Evolutionary conservation across 2,888 invertebrate species (phyloP).

Genomic region (Trachelus iudaicus): DNA sequence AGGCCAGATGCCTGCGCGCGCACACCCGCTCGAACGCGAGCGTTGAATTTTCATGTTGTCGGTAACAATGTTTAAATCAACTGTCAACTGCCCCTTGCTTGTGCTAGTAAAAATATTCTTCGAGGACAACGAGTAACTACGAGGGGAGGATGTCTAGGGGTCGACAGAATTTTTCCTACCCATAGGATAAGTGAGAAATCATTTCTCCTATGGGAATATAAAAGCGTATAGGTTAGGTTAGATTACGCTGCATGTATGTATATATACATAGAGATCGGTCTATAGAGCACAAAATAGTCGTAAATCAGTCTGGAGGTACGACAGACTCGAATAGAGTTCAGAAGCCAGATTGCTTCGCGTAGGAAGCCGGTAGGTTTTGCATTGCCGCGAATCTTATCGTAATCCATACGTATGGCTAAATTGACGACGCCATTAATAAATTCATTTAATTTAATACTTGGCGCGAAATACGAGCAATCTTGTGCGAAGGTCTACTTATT

Average conservation of each 20-base stretch:
- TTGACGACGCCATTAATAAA: neutral
- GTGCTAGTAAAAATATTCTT: neutral
- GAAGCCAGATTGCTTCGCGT: neutral
- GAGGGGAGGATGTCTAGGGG: neutral
- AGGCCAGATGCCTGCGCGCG: neutral
- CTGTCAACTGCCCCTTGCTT: neutral
- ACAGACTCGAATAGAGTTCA: neutral
- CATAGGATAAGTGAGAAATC: neutral
- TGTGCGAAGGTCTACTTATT: neutral
- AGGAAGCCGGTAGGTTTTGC: neutral
- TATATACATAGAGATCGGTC: neutral
- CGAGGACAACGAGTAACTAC: neutral
- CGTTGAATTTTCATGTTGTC: neutral
- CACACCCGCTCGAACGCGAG: neutral
- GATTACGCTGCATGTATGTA: neutral
- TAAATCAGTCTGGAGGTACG: neutral
- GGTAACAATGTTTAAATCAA: neutral
- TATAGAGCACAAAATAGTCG: neutral
- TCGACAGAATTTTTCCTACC: neutral
- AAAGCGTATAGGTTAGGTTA: neutral
- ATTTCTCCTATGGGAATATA: neutral
- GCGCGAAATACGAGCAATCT: neutral
- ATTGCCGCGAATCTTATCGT: conserved; percentile 1
- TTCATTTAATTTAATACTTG: neutral
- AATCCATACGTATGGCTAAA: neutral